Conservation (phyloP, 2,797 vertebrate species). For the Premnoplex brunnescens region DNA sequence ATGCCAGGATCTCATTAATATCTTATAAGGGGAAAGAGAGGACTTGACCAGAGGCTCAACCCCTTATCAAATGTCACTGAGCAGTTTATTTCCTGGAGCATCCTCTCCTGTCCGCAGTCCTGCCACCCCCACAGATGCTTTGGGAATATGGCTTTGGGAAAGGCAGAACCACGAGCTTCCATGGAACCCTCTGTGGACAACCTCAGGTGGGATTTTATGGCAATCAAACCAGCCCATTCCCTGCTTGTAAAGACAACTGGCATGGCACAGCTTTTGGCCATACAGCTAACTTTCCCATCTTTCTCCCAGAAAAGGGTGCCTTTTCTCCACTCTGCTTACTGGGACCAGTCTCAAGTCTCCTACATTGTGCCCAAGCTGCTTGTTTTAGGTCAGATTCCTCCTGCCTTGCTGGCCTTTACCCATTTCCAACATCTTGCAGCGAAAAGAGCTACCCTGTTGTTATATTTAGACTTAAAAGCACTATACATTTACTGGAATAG, state of each 20-base stretch:
- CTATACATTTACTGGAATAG: neutral
- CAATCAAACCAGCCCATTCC: neutral
- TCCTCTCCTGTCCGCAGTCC: neutral
- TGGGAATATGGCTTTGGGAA: rapidly evolving
- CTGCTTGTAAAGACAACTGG: neutral
- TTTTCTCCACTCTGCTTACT: neutral
- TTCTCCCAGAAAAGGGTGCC: neutral
- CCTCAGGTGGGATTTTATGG: neutral
- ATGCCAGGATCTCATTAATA: neutral
- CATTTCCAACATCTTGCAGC: neutral
- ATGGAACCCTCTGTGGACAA: neutral
- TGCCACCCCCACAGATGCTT: neutral
- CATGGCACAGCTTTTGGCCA: neutral
- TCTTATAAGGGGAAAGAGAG: neutral
- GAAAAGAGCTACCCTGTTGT: neutral
- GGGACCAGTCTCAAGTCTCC: neutral
- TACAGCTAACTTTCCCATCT: neutral
- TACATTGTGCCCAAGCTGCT: neutral
- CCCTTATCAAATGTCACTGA: neutral
- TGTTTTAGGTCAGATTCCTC: neutral
- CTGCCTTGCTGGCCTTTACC: neutral
- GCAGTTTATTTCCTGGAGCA: neutral
- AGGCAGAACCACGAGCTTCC: rapidly evolving
- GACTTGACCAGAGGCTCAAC: neutral
- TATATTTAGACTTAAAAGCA: slow-evolving; percentile 1